phyloP scores from a whole-genome alignment of 2,888 invertebrate species.

The Camptogramma bilineatum region DNA sequence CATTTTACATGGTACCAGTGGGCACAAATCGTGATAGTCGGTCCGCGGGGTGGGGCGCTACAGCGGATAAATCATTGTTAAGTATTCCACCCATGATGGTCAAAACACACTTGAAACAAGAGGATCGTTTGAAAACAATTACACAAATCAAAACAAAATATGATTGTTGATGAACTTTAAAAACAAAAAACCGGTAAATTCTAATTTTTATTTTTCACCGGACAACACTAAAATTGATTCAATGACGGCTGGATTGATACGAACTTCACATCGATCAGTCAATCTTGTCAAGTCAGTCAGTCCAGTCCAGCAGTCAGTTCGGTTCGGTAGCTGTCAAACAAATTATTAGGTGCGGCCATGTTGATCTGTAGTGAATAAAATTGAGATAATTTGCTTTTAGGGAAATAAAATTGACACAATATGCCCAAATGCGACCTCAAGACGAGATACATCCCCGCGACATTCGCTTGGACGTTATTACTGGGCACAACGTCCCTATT shows the following conservation, averaged over 20 bases:
- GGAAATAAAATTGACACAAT: slow-evolving; percentile 82
- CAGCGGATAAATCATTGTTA: no score
- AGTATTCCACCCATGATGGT: no score
- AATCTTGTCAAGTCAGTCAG: slow-evolving; percentile 22
- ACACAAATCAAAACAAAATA: no score
- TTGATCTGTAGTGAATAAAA: slow-evolving; percentile 85
- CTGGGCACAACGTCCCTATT: slow-evolving; percentile 97
- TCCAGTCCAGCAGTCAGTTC: slow-evolving; percentile 23
- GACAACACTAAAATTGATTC: slow-evolving; percentile 43
- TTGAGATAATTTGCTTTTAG: slow-evolving; percentile 77
- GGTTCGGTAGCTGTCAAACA: slow-evolving; percentile 70
- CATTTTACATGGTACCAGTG: no score
- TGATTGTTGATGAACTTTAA: no score
- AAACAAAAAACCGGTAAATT: slow-evolving; percentile 16
- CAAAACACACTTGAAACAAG: background rate
- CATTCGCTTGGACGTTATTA: slow-evolving; percentile 98
- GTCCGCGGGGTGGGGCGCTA: no score
- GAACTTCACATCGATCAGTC: slow-evolving; percentile 23
- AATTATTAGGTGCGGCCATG: slow-evolving; percentile 87
- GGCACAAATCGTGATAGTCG: no score
- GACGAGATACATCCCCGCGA: slow-evolving; percentile 98
- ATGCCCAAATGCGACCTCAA: slow-evolving; percentile 99
- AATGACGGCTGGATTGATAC: background rate
- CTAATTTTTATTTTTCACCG: background rate
- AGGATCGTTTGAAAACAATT: no score